phyloP scores from a whole-genome alignment of 2,113 vertebrate species.

The Toxostoma redivivum region DNA sequence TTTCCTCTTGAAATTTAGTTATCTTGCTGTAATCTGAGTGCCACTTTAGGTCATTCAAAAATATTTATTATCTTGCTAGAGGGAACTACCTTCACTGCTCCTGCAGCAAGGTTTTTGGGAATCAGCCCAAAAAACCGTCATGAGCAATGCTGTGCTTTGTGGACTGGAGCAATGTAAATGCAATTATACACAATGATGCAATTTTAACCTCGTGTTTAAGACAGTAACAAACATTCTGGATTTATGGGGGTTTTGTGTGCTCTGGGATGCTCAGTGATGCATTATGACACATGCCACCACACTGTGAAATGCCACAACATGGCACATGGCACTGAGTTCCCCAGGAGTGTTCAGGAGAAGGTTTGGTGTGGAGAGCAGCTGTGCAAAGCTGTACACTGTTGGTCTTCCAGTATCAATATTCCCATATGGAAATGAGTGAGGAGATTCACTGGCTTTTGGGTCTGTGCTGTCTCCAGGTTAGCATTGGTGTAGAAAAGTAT shows the following conservation, averaged over 20 bases:
- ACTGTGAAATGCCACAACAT: conserved; percentile 5
- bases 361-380: conserved; percentile 28
- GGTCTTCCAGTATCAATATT: conserved; percentile 32
- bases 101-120: not conserved
- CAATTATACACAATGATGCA: not conserved
- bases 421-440: conserved; percentile 24
- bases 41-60: not conserved
- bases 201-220: not conserved
- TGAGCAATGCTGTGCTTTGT: rapidly evolving
- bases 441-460: not conserved
- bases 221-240: not conserved
- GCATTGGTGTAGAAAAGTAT: not conserved
- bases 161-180: not conserved
- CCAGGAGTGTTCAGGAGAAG: conserved; percentile 27
- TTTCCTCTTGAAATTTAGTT: conserved; percentile 7
- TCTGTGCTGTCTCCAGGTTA: not conserved
- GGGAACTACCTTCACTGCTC: not conserved
- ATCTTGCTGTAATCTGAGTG: not conserved
- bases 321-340: not conserved
- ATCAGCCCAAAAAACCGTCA: not conserved
- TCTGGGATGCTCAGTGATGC: not conserved
- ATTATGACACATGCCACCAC: not conserved
- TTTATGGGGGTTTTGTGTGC: not conserved
- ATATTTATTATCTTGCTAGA: not conserved
- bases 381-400: not conserved